Evolutionary conservation across 2,797 vertebrate genomes (phyloP).

Genomic region (Dermochelys coriacea): DNA sequence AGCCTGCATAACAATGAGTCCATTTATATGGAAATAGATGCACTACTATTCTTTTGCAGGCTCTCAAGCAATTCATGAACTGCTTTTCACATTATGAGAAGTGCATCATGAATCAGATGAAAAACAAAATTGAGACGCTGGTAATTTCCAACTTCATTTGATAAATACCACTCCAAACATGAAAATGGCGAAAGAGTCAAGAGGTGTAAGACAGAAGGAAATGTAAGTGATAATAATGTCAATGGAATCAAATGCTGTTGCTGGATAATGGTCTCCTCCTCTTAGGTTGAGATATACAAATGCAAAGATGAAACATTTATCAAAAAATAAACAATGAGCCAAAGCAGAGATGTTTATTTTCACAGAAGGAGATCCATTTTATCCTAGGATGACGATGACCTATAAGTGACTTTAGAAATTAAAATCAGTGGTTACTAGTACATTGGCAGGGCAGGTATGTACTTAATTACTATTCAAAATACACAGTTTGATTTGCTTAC

Average conservation of each 20-base stretch:
- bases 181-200: constrained; percentile 8
- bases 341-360: not conserved
- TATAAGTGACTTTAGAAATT: not conserved
- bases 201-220: constrained; percentile 14
- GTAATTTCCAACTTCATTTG: constrained; percentile 49
- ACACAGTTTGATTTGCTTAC: not conserved
- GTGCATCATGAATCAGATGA: constrained; percentile 53
- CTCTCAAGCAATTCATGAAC: constrained; percentile 62
- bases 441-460: not conserved
- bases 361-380: not conserved
- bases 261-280: constrained; percentile 7
- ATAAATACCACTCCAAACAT: constrained; percentile 35
- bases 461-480: not conserved
- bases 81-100: constrained; percentile 36
- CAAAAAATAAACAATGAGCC: not conserved
- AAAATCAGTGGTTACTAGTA: not conserved
- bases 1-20: constrained; percentile 53
- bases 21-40: constrained; percentile 68
- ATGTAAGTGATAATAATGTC: not conserved
- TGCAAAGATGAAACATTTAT: not conserved
- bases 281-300: not conserved
- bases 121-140: constrained; percentile 38
- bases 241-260: not conserved
- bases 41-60: constrained; percentile 30
- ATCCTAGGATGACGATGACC: not conserved